Evolutionary conservation across 2,113 vertebrate genomes (phyloP).

Genomic region (Martes martes): DNA sequence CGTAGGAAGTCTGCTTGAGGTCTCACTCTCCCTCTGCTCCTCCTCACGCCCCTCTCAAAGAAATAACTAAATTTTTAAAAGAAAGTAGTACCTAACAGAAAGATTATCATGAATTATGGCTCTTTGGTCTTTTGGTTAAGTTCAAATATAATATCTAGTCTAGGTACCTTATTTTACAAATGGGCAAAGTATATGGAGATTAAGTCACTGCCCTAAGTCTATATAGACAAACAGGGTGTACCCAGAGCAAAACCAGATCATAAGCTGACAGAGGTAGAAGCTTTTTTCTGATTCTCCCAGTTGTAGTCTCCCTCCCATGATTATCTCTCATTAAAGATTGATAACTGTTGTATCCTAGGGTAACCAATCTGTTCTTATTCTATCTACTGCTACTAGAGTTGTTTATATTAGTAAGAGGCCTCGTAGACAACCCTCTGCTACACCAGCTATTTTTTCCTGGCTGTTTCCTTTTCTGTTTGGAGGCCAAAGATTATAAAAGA

Average conservation of each 20-base stretch:
- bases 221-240: neutral
- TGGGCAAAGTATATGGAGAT: neutral
- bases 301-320: neutral
- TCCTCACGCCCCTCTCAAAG: neutral
- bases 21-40: neutral
- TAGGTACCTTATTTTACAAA: neutral
- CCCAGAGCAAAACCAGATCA: neutral
- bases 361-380: neutral
- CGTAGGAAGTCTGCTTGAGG: neutral
- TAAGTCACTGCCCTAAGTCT: neutral
- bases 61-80: neutral
- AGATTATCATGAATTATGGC: neutral
- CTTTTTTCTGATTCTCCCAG: neutral
- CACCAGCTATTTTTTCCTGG: neutral
- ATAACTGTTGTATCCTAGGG: neutral
- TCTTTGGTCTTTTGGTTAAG: neutral
- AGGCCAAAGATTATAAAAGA: neutral
- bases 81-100: neutral
- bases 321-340: neutral
- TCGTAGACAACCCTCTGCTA: neutral
- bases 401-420: neutral
- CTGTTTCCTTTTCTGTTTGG: neutral
- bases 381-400: neutral
- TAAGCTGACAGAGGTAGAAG: neutral
- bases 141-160: neutral